Conservation (phyloP, 2,797 vertebrate species). For the Pelodytes ibericus region DNA sequence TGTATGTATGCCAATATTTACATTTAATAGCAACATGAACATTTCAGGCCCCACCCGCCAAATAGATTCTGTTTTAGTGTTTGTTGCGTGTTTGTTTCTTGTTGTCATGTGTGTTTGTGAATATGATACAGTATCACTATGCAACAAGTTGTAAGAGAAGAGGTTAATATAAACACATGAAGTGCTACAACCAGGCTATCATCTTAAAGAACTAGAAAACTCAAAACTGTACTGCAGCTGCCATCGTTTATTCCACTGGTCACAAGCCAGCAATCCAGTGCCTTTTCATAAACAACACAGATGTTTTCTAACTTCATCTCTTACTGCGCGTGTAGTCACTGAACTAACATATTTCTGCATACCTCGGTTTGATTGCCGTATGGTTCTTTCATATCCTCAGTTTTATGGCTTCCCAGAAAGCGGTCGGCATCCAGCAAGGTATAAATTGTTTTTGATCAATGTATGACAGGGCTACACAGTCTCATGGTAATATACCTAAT, state of each 20-base stretch:
- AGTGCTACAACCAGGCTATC: slow-evolving; percentile 18
- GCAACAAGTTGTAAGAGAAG: slow-evolving; percentile 7
- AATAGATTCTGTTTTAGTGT: too few relatives aligned
- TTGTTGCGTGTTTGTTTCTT: too few relatives aligned
- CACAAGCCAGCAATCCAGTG: slow-evolving; percentile 8
- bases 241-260: slow-evolving; percentile 29
- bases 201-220: slow-evolving; percentile 3
- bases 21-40: too few relatives aligned
- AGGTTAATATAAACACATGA: slow-evolving; percentile 16
- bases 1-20: too few relatives aligned
- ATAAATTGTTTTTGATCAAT: slow-evolving; percentile 39
- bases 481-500: slow-evolving; percentile 27
- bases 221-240: slow-evolving; percentile 31
- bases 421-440: slow-evolving; percentile 16
- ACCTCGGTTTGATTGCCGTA: slow-evolving; percentile 23
- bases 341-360: slow-evolving; percentile 18
- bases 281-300: slow-evolving; percentile 44
- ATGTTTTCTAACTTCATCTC: slow-evolving; percentile 35
- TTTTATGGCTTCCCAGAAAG: slow-evolving; percentile 41
- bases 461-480: slow-evolving; percentile 35
- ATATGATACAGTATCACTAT: too few relatives aligned
- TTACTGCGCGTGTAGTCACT: slow-evolving; percentile 24
- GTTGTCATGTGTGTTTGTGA: too few relatives aligned
- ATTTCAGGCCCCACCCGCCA: too few relatives aligned
- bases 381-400: slow-evolving; percentile 35